Conservation (phyloP, 2,797 vertebrate species). For the Pyrrhura leucotis region DNA sequence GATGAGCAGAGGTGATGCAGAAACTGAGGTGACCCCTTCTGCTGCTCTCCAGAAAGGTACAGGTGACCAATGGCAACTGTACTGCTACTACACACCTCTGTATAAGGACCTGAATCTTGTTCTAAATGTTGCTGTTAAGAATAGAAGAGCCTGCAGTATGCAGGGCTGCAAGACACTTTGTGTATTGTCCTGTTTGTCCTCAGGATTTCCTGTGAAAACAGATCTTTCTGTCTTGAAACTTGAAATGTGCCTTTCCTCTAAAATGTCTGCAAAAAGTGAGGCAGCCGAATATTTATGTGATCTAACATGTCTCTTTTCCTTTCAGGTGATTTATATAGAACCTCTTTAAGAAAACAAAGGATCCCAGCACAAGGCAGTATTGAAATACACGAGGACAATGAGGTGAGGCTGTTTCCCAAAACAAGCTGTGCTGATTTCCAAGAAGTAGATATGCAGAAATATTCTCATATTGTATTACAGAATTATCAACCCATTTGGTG, state of each 20-base stretch:
- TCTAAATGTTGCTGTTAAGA: background rate
- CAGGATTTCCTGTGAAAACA: background rate
- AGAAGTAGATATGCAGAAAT: background rate
- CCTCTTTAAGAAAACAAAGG: constrained; percentile 81
- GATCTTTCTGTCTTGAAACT: background rate
- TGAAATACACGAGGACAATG: constrained; percentile 89
- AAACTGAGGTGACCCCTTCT: background rate
- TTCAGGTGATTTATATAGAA: constrained; percentile 86
- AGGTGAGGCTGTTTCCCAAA: constrained; percentile 78
- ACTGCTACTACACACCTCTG: background rate
- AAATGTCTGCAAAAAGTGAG: background rate
- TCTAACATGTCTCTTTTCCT: background rate
- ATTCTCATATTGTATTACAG: background rate
- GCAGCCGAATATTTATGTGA: background rate
- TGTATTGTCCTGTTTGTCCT: background rate
- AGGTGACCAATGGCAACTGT: too few relatives aligned
- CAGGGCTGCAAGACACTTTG: background rate
- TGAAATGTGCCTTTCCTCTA: background rate
- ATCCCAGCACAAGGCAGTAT: constrained; percentile 89
- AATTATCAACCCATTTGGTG: background rate
- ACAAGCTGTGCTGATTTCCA: background rate
- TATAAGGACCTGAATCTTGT: background rate
- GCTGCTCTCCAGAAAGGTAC: background rate
- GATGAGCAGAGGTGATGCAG: background rate
- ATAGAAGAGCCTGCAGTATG: background rate